phyloP scores from a whole-genome alignment of 2,797 vertebrate genomes.

The Margarornis squamiger region DNA sequence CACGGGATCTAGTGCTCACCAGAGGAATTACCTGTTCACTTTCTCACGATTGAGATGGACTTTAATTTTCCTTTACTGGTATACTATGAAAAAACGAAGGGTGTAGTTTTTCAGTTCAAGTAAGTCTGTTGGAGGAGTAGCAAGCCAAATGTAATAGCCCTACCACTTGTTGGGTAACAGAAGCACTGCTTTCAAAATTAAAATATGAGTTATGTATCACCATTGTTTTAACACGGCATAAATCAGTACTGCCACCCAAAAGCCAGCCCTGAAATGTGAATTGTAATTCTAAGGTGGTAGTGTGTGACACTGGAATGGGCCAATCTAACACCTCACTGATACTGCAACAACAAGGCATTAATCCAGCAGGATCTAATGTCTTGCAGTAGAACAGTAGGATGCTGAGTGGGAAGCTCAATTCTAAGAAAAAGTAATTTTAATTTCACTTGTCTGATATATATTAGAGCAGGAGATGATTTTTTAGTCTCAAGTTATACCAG shows the following conservation, averaged over 20 bases:
- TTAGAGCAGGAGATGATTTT: neutral
- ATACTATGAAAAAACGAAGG: neutral
- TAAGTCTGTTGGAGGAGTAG: neutral
- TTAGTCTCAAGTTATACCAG: neutral
- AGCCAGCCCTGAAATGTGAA: neutral
- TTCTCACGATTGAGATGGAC: neutral
- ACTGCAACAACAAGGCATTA: neutral
- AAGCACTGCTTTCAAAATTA: neutral
- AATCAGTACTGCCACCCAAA: neutral
- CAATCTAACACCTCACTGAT: neutral
- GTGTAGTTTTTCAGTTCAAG: neutral
- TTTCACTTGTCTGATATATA: neutral
- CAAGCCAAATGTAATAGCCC: neutral
- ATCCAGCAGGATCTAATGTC: neutral
- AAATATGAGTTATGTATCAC: neutral
- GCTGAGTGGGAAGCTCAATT: neutral
- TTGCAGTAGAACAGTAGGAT: neutral
- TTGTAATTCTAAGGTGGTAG: neutral
- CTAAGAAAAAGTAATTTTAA: neutral
- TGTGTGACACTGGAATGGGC: neutral
- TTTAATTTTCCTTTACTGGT: neutral
- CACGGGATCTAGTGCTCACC: neutral
- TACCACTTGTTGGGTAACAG: neutral
- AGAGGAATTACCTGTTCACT: neutral
- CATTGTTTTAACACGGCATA: neutral